Evolutionary conservation across 2,888 invertebrate genomes (phyloP).

Genomic region (Pelosia muscerda): DNA sequence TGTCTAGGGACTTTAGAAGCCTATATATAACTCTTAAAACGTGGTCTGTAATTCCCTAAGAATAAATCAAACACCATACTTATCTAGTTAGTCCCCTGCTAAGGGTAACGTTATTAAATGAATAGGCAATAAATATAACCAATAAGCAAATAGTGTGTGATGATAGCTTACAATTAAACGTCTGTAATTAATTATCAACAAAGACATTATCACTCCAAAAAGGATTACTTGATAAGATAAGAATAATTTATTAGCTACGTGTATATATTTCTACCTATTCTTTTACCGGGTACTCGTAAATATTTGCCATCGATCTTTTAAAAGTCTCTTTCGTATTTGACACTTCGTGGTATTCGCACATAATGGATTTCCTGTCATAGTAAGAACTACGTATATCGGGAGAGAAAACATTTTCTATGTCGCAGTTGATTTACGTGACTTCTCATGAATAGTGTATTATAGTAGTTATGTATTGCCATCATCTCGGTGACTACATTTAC

Average conservation of each 20-base stretch:
- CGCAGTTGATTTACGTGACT: conserved; percentile 4
- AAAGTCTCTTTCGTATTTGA: conserved; percentile 8
- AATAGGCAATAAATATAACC: too few species aligned
- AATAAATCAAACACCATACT: too few species aligned
- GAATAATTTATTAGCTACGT: not conserved
- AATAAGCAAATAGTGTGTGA: too few species aligned
- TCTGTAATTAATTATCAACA: too few species aligned
- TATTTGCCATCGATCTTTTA: not conserved
- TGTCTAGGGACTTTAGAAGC: too few species aligned
- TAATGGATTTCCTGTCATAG: conserved; percentile 12
- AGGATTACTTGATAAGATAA: not conserved
- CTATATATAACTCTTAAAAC: too few species aligned
- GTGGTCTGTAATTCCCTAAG: too few species aligned
- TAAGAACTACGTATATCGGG: conserved; percentile 2
- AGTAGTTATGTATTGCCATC: conserved; percentile 1
- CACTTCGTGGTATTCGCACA: conserved; percentile 9
- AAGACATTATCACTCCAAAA: not conserved
- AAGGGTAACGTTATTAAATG: too few species aligned
- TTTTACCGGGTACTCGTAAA: not conserved
- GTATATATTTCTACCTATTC: not conserved
- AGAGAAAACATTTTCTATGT: conserved; percentile 5
- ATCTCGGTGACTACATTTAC: conserved; percentile 1
- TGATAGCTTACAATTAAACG: too few species aligned
- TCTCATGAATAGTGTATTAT: conserved; percentile 4
- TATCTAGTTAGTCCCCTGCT: too few species aligned